These are phyloP conservation scores for Aramus guarauna DNA, from an alignment of 2,113 vertebrate genomes.

Conservation along the genomic window DNA sequence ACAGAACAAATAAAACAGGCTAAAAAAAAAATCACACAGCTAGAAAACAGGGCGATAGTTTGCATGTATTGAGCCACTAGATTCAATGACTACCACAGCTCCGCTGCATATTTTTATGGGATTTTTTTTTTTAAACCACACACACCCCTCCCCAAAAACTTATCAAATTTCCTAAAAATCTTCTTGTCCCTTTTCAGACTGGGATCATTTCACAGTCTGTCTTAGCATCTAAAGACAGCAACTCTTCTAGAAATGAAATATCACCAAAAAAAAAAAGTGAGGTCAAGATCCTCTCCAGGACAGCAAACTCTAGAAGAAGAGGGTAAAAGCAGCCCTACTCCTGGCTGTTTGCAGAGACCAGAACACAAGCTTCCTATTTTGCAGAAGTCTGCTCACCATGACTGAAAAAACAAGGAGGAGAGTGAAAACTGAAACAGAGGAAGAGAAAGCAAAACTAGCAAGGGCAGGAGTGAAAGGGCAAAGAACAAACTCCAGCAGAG, in stretches of 20 bases:
- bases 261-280: background rate
- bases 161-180: background rate
- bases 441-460: constrained; percentile 36
- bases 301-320: background rate
- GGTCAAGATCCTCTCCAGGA: background rate
- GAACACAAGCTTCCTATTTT: background rate
- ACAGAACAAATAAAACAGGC: background rate
- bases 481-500: background rate
- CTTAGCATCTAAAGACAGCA: background rate
- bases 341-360: background rate
- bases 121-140: background rate
- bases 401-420: background rate
- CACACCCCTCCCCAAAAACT: background rate
- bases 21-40: background rate
- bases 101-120: background rate
- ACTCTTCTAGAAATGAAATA: background rate
- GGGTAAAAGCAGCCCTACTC: background rate
- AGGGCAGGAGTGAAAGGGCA: background rate
- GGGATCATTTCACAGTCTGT: background rate
- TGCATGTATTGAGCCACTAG: background rate
- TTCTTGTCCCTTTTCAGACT: background rate
- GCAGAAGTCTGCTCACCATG: background rate
- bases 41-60: background rate
- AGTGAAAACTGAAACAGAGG: background rate
- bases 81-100: background rate